Evolutionary conservation across 2,888 invertebrate genomes (phyloP).

Genomic region (Idaea biselata): DNA sequence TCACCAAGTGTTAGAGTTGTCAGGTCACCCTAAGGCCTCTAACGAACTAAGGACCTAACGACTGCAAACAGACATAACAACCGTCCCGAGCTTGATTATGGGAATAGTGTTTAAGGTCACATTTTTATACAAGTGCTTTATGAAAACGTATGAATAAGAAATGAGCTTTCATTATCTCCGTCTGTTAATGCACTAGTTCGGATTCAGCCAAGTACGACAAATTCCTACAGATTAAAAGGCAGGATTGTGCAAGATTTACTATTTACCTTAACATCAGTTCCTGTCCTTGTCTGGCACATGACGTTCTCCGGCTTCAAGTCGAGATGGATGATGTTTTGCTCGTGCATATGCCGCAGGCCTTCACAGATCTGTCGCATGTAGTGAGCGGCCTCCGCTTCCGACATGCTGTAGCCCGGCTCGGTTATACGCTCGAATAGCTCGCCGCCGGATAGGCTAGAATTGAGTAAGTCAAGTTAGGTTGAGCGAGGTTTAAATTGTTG

Average conservation of each 20-base stretch:
- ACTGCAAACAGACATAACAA: too few species aligned
- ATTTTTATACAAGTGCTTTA: too few species aligned
- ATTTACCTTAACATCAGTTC: conserved; percentile 93
- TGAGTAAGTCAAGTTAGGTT: neutral
- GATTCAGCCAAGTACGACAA: too few species aligned
- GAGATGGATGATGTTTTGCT: conserved; percentile 98
- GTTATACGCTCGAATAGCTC: conserved; percentile 99
- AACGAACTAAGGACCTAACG: too few species aligned
- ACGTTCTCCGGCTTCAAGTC: conserved; percentile 99
- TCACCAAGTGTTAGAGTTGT: too few species aligned
- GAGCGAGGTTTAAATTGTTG: neutral
- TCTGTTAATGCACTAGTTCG: too few species aligned
- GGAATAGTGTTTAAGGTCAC: too few species aligned
- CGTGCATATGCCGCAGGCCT: conserved; percentile 99
- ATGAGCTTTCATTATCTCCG: too few species aligned
- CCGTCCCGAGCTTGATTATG: too few species aligned
- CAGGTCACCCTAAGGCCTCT: too few species aligned
- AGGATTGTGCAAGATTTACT: neutral
- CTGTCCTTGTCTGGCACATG: conserved; percentile 98
- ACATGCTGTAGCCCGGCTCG: conserved; percentile 98
- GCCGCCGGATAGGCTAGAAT: conserved; percentile 94
- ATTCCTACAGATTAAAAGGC: too few species aligned
- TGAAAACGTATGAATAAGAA: too few species aligned
- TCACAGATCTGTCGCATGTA: conserved; percentile 99
- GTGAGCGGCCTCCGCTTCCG: conserved; percentile 98